phyloP scores from a whole-genome alignment of 2,797 vertebrate genomes.

The Sebastiscus tertius region DNA sequence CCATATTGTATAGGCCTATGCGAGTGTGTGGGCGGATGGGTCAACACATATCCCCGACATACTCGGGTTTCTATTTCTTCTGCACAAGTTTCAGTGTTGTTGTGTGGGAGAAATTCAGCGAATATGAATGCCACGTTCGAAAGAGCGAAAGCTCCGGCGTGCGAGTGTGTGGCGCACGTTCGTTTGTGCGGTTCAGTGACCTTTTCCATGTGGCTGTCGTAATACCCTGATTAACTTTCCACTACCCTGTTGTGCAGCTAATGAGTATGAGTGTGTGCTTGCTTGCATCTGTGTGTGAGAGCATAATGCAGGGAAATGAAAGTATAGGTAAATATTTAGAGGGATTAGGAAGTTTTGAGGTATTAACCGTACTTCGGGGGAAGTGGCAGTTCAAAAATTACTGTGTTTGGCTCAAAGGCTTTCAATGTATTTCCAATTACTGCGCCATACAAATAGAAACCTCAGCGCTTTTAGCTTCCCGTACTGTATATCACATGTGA shows the following conservation, averaged over 20 bases:
- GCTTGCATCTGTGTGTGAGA: not conserved
- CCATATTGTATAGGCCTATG: not conserved
- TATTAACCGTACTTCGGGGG: constrained; percentile 8
- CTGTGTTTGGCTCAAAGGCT: constrained; percentile 3
- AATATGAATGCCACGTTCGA: not conserved
- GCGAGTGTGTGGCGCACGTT: not conserved
- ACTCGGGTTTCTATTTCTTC: not conserved
- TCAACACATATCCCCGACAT: not conserved
- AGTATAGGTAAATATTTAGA: constrained; percentile 33
- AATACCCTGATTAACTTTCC: constrained; percentile 69
- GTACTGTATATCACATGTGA: constrained; percentile 4
- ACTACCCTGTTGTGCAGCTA: constrained; percentile 35
- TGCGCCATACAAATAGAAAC: constrained; percentile 23
- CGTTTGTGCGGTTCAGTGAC: not conserved
- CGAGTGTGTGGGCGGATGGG: not conserved
- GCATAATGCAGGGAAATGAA: not conserved
- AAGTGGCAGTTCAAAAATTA: not conserved
- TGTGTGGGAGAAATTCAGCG: not conserved
- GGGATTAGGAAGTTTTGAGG: constrained; percentile 17
- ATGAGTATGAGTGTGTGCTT: constrained; percentile 15
- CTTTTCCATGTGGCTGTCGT: constrained; percentile 26
- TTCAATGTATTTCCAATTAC: constrained; percentile 16
- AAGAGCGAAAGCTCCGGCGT: not conserved
- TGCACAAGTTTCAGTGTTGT: not conserved
- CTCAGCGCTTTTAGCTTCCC: constrained; percentile 12